A percentile compares a stretch with the other conserved stretches of the same genome.
phyloP scores from a whole-genome alignment of 2,888 invertebrate species.

The Panzeria rudis region DNA sequence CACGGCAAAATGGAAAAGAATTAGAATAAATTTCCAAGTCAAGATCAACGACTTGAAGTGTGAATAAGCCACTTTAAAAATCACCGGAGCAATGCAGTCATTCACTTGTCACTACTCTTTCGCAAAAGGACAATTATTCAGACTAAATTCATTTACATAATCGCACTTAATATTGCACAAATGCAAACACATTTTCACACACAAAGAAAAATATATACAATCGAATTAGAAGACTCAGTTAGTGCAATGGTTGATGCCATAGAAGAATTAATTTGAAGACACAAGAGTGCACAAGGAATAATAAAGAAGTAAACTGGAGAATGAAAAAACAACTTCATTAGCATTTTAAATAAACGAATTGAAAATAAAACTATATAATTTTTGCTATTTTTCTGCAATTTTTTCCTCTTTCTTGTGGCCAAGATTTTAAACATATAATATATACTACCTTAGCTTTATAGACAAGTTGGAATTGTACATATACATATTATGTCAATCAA shows the following conservation, averaged over 20 bases:
- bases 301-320: slow-evolving; percentile 4
- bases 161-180: slow-evolving; percentile 46
- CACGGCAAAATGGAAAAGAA: background rate
- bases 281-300: slow-evolving; percentile 31
- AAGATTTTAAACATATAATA: too few species aligned
- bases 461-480: background rate
- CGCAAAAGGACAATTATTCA: slow-evolving; percentile 57
- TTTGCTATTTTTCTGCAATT: background rate
- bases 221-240: slow-evolving; percentile 18
- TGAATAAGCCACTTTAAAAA: slow-evolving; percentile 46
- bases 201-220: slow-evolving; percentile 9
- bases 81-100: slow-evolving; percentile 16
- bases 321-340: slow-evolving; percentile 43
- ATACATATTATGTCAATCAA: too few species aligned
- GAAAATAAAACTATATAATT: slow-evolving; percentile 42
- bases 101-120: slow-evolving; percentile 11
- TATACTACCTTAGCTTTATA: background rate
- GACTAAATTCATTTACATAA: slow-evolving; percentile 60
- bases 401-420: background rate
- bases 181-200: background rate
- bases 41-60: slow-evolving; percentile 42
- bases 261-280: slow-evolving; percentile 29
- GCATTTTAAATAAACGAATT: slow-evolving; percentile 60
- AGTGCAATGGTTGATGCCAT: slow-evolving; percentile 17
- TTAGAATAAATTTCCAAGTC: slow-evolving; percentile 29